phyloP scores from a whole-genome alignment of 2,888 invertebrate species.

The Andrena marginata region DNA sequence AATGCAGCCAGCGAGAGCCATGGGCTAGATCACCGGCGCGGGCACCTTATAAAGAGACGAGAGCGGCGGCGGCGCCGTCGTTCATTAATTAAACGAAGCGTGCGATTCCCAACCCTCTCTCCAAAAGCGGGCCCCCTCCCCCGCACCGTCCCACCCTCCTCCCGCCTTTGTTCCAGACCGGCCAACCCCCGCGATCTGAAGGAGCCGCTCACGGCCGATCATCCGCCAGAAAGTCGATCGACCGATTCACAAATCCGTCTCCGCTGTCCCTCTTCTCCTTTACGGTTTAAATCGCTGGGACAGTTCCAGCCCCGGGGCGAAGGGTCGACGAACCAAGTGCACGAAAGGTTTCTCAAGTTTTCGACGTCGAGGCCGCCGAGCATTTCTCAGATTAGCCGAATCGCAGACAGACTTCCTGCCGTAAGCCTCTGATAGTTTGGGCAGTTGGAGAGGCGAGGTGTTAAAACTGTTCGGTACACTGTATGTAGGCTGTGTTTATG shows the following conservation, averaged over 20 bases:
- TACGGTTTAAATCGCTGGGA: slow-evolving; percentile 34
- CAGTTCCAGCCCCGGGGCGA: slow-evolving; percentile 34
- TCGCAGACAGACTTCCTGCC: background rate
- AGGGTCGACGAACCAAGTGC: slow-evolving; percentile 22
- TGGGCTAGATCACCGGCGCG: slow-evolving; percentile 62
- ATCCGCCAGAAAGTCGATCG: slow-evolving; percentile 75
- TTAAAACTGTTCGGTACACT: no score
- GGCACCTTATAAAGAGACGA: slow-evolving; percentile 68
- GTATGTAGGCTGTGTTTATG: no score
- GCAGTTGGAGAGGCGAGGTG: no score
- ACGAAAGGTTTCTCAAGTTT: slow-evolving; percentile 2
- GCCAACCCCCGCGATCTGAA: slow-evolving; percentile 72
- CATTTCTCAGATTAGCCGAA: background rate
- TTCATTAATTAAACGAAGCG: slow-evolving; percentile 84
- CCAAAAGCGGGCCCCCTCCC: slow-evolving; percentile 46
- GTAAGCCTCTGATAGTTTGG: no score
- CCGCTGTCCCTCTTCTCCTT: slow-evolving; percentile 22
- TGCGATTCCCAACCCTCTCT: slow-evolving; percentile 80
- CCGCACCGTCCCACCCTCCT: slow-evolving; percentile 30
- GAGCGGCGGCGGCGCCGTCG: slow-evolving; percentile 74
- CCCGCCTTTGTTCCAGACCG: slow-evolving; percentile 70
- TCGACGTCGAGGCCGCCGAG: background rate
- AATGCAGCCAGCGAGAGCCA: slow-evolving; percentile 11
- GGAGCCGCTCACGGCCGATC: slow-evolving; percentile 68
- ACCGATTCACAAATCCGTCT: slow-evolving; percentile 71